phyloP scores from a whole-genome alignment of 92 coral and sea anemone species.

The Actinernus sp. region DNA sequence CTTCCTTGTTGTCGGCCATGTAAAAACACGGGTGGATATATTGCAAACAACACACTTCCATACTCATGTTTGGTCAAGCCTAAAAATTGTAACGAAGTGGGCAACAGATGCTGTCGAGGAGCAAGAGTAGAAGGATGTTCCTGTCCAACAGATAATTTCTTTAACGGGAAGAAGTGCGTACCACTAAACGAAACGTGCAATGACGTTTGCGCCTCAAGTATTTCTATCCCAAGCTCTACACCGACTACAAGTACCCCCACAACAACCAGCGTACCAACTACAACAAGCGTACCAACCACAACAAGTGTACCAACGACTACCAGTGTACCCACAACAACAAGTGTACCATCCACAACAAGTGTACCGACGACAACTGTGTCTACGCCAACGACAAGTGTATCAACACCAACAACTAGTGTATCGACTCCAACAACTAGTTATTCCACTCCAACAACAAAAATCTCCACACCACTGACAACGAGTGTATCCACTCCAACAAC shows the following conservation, averaged over 20 bases:
- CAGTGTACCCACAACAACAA: conserved; percentile 1
- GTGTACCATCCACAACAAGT: conserved; percentile 6
- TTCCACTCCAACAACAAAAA: too few species aligned
- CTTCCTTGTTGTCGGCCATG: conserved; percentile 94
- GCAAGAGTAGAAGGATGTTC: conserved; percentile 94
- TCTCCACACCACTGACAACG: too few species aligned
- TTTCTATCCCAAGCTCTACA: not conserved
- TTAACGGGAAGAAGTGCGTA: conserved; percentile 89
- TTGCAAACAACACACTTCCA: conserved; percentile 76
- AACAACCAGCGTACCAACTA: conserved; percentile 1
- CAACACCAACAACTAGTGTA: too few species aligned
- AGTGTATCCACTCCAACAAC: too few species aligned
- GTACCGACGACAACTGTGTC: not conserved
- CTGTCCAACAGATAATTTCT: conserved; percentile 78
- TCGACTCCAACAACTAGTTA: too few species aligned
- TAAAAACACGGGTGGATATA: conserved; percentile 83
- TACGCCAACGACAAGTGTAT: too few species aligned
- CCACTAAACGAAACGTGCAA: conserved; percentile 72
- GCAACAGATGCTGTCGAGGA: conserved; percentile 89
- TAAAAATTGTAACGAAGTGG: conserved; percentile 58
- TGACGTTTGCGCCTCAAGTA: conserved; percentile 38
- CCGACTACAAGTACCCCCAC: not conserved
- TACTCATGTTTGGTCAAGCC: conserved; percentile 65
- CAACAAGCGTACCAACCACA: not conserved
- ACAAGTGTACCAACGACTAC: conserved; percentile 7